Percentiles rank a stretch among this genome's conserved stretches.
Evolutionary conservation across 2,113 vertebrate genomes (phyloP).

Genomic region (Gambusia affinis): DNA sequence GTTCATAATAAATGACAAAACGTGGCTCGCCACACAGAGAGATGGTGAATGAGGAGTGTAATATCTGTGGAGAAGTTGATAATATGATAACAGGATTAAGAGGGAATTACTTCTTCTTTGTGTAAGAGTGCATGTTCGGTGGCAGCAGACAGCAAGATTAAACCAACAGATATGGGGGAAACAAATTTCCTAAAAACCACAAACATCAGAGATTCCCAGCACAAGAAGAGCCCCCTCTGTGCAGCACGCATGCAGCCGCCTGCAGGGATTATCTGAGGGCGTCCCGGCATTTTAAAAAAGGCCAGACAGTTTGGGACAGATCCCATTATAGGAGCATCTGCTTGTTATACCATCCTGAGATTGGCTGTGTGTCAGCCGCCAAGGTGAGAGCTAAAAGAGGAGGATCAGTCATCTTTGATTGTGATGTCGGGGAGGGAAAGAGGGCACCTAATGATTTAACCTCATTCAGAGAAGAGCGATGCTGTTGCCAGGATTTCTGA

Average conservation of each 20-base stretch:
- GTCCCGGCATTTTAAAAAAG: conserved; percentile 29
- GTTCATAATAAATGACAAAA: conserved; percentile 5
- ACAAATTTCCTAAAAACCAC: conserved; percentile 43
- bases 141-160: conserved; percentile 31
- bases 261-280: conserved; percentile 30
- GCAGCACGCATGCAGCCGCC: conserved; percentile 26
- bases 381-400: conserved; percentile 51
- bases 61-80: conserved; percentile 42
- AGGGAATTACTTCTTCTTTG: conserved; percentile 47
- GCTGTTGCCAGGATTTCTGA: conserved; percentile 6
- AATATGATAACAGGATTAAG: conserved; percentile 51
- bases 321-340: conserved; percentile 28
- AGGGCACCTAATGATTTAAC: conserved; percentile 33
- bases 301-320: conserved; percentile 28
- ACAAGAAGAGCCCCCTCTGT: not conserved
- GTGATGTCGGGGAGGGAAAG: conserved; percentile 17
- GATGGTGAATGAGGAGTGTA: conserved; percentile 23
- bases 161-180: conserved; percentile 42
- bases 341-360: conserved; percentile 24
- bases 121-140: not conserved
- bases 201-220: conserved; percentile 18
- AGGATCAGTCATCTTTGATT: conserved; percentile 46
- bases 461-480: conserved; percentile 10
- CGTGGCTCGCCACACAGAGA: not conserved
- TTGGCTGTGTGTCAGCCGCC: conserved; percentile 47